Base-by-base conservation (phyloP, 2,113 vertebrate species). In the Trogon surrucura region DNA sequence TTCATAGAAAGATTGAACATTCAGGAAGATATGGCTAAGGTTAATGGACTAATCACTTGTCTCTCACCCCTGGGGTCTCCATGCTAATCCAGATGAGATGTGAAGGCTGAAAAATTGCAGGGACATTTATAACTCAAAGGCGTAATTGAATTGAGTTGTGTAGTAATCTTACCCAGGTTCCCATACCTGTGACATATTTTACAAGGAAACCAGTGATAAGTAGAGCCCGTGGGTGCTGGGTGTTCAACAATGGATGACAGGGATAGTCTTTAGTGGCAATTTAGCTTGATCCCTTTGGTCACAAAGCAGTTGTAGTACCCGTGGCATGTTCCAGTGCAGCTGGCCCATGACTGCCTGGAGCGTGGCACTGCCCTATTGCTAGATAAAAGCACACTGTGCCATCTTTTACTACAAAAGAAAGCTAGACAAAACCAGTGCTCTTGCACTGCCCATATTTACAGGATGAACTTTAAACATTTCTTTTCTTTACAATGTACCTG, bases 31-130 rank as follows among this genome's bases (percentile, higher is more conserved):
- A 78, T 82, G 88, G 75, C 89, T 96, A 91, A 94, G 96, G 95
- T 96, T 96, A 95, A 95, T 93, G 95, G 94, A 91, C 89, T 94
- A 94, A 81, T 97, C 91, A 96, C 95, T 89, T 88, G 70, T 95
- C 94, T 96, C 66, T 97, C 97, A 96, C 94, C 94, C 85, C 70
- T 90, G 86, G 86, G 91, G 91, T 96, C 89, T 92, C 84, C 10
- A 19, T 69, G 56, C 71, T 81, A 91, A 93, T 97, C 84, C 86
- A 82, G 95, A 85, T 89, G 93, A 95, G 88, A 58, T 93, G 54
- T 94, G 89, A 97, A 96, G 88, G 91, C 61, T 95, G 89, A 92
- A 96, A 95, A 95, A 94, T 91, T 93, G 56, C 90, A 89, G 72
- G 80, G 65, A 47, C 82, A 79, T 91, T 89, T 67, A 89, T 93